Evolutionary conservation across 2,797 vertebrate genomes (phyloP).

Genomic region (Melanotaenia maccullochi): DNA sequence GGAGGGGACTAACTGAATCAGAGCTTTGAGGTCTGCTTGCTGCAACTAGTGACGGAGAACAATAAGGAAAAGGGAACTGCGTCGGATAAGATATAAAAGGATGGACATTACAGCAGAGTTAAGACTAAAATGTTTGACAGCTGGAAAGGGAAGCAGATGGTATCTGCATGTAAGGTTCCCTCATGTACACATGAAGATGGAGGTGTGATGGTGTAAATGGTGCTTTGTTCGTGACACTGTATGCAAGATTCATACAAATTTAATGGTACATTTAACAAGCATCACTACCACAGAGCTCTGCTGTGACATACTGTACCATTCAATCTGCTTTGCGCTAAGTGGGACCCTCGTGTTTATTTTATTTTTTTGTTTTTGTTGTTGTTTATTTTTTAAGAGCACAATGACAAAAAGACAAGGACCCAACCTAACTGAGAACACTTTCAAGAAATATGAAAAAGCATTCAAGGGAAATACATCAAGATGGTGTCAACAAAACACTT

Average conservation of each 20-base stretch:
- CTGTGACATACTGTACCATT: too few relatives aligned
- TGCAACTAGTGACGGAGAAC: not conserved
- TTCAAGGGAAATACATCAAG: not conserved
- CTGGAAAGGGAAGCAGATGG: not conserved
- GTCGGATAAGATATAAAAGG: not conserved
- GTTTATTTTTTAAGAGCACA: too few relatives aligned
- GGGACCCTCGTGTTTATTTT: too few relatives aligned
- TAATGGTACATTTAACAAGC: not conserved
- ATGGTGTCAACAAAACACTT: not conserved
- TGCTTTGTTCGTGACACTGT: not conserved
- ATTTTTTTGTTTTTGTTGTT: too few relatives aligned
- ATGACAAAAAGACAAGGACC: too few relatives aligned
- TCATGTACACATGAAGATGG: not conserved
- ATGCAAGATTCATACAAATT: not conserved
- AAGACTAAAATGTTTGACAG: not conserved
- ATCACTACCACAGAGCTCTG: too few relatives aligned
- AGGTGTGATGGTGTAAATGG: not conserved
- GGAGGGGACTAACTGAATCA: not conserved
- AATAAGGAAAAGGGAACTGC: not conserved
- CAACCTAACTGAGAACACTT: too few relatives aligned
- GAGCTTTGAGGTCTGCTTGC: not conserved
- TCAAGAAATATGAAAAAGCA: not conserved
- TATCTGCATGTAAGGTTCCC: not conserved
- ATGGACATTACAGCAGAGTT: not conserved
- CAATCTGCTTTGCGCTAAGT: too few relatives aligned